These are phyloP conservation scores for Stenoptilia bipunctidactyla DNA, from an alignment of 2,888 invertebrate genomes.

Conservation along the genomic window DNA sequence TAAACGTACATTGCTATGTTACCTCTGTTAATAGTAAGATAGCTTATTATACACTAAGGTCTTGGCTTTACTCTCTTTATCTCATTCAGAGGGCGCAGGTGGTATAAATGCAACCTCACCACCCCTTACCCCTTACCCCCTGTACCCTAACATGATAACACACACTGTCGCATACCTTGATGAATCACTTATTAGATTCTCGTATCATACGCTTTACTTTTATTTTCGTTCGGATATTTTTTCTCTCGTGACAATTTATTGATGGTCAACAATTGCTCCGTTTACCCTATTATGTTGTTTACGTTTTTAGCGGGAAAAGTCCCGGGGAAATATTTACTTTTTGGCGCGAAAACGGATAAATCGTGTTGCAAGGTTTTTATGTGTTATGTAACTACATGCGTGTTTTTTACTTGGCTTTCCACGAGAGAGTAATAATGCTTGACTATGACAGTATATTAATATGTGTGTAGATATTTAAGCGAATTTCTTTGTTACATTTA, in stretches of 20 bases:
- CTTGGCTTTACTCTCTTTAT: slow-evolving; percentile 28
- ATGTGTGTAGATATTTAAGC: no score
- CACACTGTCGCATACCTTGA: slow-evolving; percentile 56
- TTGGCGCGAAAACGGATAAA: slow-evolving; percentile 4
- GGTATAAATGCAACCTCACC: slow-evolving; percentile 26
- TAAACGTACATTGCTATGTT: no score
- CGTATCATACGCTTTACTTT: slow-evolving; percentile 35
- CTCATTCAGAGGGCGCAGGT: slow-evolving; percentile 48
- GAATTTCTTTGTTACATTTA: no score
- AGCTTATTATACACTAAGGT: slow-evolving; percentile 4
- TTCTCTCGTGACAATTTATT: slow-evolving; percentile 28
- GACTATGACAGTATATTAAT: no score
- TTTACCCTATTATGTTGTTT: slow-evolving; percentile 32
- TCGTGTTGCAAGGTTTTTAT: slow-evolving; percentile 3
- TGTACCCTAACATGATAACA: slow-evolving; percentile 35
- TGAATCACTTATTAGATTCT: slow-evolving; percentile 64
- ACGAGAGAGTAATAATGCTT: no score
- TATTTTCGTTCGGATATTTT: slow-evolving; percentile 41
- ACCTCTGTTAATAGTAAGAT: no score
- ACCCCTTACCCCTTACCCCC: slow-evolving; percentile 14
- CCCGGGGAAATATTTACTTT: slow-evolving; percentile 5
- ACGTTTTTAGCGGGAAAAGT: slow-evolving; percentile 16
- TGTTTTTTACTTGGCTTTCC: no score
- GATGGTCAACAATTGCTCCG: slow-evolving; percentile 22
- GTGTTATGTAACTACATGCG: no score